Percentiles rank a stretch among this genome's conserved stretches.
Conservation (phyloP, 92 coral and sea anemone species). For the Nematostella vectensis region DNA sequence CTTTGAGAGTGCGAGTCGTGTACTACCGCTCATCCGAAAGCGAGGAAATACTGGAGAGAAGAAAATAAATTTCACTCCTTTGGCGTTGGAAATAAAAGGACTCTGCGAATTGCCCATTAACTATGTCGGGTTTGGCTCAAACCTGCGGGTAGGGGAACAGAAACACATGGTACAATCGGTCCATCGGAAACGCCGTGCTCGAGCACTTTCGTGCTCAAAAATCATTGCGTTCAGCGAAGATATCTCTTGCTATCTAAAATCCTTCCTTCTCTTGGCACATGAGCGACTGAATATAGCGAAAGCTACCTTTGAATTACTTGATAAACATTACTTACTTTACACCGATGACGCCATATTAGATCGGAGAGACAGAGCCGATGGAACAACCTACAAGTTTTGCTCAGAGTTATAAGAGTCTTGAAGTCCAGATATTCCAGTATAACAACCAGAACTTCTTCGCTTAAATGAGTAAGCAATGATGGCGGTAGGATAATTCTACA, state of each 20-base stretch:
- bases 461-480: slow-evolving; percentile 81
- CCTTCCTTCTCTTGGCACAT: too few species aligned
- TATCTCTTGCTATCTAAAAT: too few species aligned
- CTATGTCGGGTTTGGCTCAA: slow-evolving; percentile 25
- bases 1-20: background rate
- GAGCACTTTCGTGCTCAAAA: too few species aligned
- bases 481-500: slow-evolving; percentile 81
- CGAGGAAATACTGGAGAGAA: too few species aligned
- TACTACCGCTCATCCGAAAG: too few species aligned
- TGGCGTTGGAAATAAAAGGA: too few species aligned
- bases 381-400: slow-evolving; percentile 96
- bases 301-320: too few species aligned
- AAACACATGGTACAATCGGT: slow-evolving; percentile 48
- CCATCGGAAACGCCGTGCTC: too few species aligned
- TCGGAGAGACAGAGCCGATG: slow-evolving; percentile 97
- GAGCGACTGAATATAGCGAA: too few species aligned
- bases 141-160: slow-evolving; percentile 28
- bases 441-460: slow-evolving; percentile 98
- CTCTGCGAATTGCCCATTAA: slow-evolving; percentile 22
- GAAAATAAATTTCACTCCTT: too few species aligned
- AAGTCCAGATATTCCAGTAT: slow-evolving; percentile 99
- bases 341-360: slow-evolving; percentile 99
- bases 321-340: slow-evolving; percentile 97
- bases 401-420: slow-evolving; percentile 89
- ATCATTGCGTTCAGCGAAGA: too few species aligned